Conservation (phyloP, 2,888 invertebrate species). For the Antitype chi region DNA sequence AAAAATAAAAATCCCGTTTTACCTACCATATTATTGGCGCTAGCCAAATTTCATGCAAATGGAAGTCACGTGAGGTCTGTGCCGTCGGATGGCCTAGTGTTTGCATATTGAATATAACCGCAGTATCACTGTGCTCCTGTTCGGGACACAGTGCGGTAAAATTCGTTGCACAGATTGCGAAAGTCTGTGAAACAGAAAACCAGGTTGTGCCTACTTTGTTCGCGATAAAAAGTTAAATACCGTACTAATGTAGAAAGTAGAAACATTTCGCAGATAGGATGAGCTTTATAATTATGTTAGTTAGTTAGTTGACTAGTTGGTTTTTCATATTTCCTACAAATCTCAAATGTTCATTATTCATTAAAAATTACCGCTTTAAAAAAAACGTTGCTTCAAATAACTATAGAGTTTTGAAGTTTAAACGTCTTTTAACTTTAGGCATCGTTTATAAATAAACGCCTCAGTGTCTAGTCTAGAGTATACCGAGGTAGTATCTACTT, state of each 20-base stretch:
- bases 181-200: slow-evolving; percentile 25
- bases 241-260: slow-evolving; percentile 2
- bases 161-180: slow-evolving; percentile 34
- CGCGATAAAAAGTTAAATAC: slow-evolving; percentile 30
- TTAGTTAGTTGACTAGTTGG: background rate
- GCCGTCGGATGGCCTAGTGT: slow-evolving; percentile 70
- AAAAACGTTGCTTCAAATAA: too few species aligned
- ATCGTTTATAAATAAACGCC: too few species aligned
- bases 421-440: too few species aligned
- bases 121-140: slow-evolving; percentile 65
- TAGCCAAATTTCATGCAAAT: slow-evolving; percentile 80
- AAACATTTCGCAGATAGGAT: background rate
- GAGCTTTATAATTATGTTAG: background rate
- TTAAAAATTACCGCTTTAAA: too few species aligned
- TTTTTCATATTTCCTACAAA: too few species aligned
- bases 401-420: too few species aligned
- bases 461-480: too few species aligned
- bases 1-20: slow-evolving; percentile 25
- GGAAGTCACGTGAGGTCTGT: slow-evolving; percentile 71
- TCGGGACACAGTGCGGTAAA: slow-evolving; percentile 64
- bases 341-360: background rate
- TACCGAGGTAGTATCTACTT: too few species aligned
- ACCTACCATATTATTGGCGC: slow-evolving; percentile 35
- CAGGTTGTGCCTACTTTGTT: slow-evolving; percentile 21
- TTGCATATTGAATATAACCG: slow-evolving; percentile 83